A percentile compares a stretch with the other conserved stretches of the same genome.
Evolutionary conservation across 2,113 vertebrate genomes (phyloP).

Genomic region (Dendrocopos noguchii): DNA sequence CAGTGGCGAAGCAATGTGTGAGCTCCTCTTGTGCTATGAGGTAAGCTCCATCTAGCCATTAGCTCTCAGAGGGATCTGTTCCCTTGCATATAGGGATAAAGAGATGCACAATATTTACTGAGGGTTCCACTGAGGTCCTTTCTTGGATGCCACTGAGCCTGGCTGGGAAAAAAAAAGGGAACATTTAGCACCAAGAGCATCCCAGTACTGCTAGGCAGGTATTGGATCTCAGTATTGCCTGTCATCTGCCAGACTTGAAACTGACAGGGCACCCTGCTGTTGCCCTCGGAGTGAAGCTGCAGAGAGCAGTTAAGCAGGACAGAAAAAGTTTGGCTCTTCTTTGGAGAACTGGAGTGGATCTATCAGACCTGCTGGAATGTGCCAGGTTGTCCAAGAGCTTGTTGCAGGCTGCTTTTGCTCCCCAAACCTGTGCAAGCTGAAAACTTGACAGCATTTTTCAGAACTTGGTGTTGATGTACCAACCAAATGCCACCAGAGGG

Average conservation of each 20-base stretch:
- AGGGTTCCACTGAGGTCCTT: neutral
- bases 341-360: neutral
- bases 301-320: neutral
- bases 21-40: neutral
- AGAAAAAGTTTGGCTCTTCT: neutral
- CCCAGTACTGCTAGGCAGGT: neutral
- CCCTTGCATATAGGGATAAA: accelerated
- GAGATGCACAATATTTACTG: neutral
- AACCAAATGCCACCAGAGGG: neutral
- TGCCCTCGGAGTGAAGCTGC: neutral
- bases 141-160: neutral
- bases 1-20: neutral
- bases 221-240: neutral
- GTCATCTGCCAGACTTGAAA: neutral
- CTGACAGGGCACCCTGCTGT: neutral
- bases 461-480: neutral
- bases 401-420: neutral
- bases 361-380: neutral
- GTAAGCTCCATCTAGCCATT: neutral
- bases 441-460: neutral
- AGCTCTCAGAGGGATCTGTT: neutral
- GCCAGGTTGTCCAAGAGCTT: neutral
- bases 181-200: neutral
- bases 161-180: neutral
- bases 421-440: neutral